Percentiles rank a stretch among this genome's conserved stretches.
Conservation (phyloP, 2,888 invertebrate species). For the Phaonia tiefii region DNA sequence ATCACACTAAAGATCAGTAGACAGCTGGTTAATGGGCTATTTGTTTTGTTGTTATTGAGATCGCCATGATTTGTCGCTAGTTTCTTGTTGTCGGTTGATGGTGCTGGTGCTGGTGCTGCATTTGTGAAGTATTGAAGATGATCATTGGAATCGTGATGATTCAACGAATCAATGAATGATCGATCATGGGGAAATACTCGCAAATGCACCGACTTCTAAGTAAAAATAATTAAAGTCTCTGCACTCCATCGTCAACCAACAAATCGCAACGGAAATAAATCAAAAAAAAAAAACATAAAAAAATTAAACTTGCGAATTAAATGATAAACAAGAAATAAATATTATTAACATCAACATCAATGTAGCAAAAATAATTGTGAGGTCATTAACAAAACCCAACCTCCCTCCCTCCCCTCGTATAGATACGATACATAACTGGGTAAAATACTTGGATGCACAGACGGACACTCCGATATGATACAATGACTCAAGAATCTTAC, state of each 20-base stretch:
- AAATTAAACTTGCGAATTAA: constrained; percentile 44
- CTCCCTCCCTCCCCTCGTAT: neutral
- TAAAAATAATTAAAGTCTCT: constrained; percentile 13
- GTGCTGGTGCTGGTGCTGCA: neutral
- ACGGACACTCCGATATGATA: constrained; percentile 46
- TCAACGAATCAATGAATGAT: neutral
- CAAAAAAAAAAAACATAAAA: constrained; percentile 16
- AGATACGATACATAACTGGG: constrained; percentile 1
- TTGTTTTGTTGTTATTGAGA: no score
- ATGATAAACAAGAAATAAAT: constrained; percentile 53
- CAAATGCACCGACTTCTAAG: constrained; percentile 6
- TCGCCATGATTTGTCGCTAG: no score
- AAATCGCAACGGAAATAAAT: constrained; percentile 4
- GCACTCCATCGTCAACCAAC: neutral
- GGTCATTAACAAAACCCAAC: constrained; percentile 66
- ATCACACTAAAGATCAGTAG: neutral
- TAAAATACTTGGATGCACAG: constrained; percentile 15
- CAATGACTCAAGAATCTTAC: constrained; percentile 51
- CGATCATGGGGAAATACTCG: neutral
- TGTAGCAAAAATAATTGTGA: constrained; percentile 70
- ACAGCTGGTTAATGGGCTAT: constrained; percentile 2
- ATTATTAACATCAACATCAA: constrained; percentile 41
- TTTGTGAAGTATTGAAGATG: constrained; percentile 5
- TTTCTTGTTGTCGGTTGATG: neutral
- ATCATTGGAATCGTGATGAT: constrained; percentile 1